Percentiles rank a stretch among this genome's conserved stretches.
Evolutionary conservation across 1,140 invertebrate species (phyloP).

Genomic region (Grapholita molesta): DNA sequence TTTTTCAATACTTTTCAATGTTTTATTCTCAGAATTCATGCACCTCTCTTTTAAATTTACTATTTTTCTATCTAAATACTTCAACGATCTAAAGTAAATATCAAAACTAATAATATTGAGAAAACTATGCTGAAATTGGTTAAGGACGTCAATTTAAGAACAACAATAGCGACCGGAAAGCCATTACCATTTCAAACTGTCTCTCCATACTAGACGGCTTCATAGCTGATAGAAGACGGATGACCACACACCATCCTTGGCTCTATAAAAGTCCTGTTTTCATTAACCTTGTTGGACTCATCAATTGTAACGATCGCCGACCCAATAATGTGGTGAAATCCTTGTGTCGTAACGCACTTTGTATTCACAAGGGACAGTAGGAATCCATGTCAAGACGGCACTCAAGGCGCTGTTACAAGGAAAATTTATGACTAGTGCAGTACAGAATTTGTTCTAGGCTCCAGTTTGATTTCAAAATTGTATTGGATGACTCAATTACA

Average conservation of each 20-base stretch:
- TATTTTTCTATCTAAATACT: too few species aligned
- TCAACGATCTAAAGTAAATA: too few species aligned
- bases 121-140: not conserved
- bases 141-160: not conserved
- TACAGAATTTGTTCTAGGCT: slow-evolving; percentile 6
- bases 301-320: slow-evolving; percentile 28
- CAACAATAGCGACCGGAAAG: not conserved
- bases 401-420: slow-evolving; percentile 56
- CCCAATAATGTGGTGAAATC: slow-evolving; percentile 75
- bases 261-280: slow-evolving; percentile 13
- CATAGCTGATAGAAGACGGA: not conserved
- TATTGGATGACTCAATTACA: not conserved
- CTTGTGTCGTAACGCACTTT: slow-evolving; percentile 68
- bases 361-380: slow-evolving; percentile 69
- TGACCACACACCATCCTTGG: slow-evolving; percentile 12
- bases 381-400: slow-evolving; percentile 75
- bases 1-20: too few species aligned
- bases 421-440: slow-evolving; percentile 54
- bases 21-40: too few species aligned
- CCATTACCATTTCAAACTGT: not conserved
- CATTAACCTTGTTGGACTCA: slow-evolving; percentile 12
- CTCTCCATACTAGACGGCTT: not conserved
- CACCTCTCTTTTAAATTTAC: too few species aligned
- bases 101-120: not conserved
- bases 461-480: not conserved